Base-by-base conservation (phyloP, 1,140 invertebrate species). In the Drosophila hydei region DNA sequence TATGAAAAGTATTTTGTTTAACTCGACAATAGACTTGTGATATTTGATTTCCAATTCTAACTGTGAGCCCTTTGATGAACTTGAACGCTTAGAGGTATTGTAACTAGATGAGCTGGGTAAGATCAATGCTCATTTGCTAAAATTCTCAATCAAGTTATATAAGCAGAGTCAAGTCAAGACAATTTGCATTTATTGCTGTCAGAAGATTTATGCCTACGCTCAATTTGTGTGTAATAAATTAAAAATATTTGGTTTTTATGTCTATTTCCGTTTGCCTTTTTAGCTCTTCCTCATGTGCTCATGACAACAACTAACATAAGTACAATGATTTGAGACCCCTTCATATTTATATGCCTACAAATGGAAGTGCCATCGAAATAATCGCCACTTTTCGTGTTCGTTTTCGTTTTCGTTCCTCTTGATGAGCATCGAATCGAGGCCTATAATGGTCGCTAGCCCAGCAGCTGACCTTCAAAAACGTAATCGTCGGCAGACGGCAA, bases 321-420 rank as follows among this genome's bases (percentile, higher is more conserved):
- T 47, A 42, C 48, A 38, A 69, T 16, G 14, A 40, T 42, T 36
- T 61, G 16, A 61, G 60, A 18, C 58, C 51, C 63, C 79, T 84
- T 77, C 58, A 69, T 56, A 75, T 59, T 81, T 81, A 81, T 85
- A 85, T 81, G 81, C 83, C 81, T 81, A 72, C 47, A 81, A 81
- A 85, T 85, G 83, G 81, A 85, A 87, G 81, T 87, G 83, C 81
- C 81, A 85, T 85, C 81, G 60, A 85, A 87, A 81, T 81, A 87
- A 85, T 85, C 81, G 77, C 52, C 81, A 88, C 81, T 85, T 85
- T 75, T 62, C 55, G 74, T 74, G 60, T 73, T 62, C 38, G 43
- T 72, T 68, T 85, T 65, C 48, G 33, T 68, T 78, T 50, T 23
- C 23, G 19, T 56, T 12, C 8, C 36, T 38, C n/a, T 16, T n/a